Conservation (phyloP, 2,113 vertebrate genomes). For the Rhabdomys dilectus region DNA sequence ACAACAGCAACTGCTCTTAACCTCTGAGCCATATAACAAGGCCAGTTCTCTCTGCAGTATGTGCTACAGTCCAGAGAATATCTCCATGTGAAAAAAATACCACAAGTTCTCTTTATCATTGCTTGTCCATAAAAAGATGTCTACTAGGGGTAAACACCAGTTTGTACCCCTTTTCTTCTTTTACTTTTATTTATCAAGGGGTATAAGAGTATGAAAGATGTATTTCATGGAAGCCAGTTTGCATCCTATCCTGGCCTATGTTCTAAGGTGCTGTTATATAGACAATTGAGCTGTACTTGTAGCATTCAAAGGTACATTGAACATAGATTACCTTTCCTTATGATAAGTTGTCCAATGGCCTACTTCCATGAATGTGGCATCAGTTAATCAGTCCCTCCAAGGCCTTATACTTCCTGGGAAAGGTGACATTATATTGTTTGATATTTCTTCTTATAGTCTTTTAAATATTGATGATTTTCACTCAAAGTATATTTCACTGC, state of each 20-base stretch:
- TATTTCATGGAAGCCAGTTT: not conserved
- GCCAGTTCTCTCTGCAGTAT: not conserved
- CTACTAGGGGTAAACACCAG: not conserved
- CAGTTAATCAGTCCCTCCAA: not conserved
- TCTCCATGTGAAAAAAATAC: not conserved
- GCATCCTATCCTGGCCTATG: not conserved
- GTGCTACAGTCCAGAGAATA: not conserved
- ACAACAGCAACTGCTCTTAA: not conserved
- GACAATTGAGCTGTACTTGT: constrained; percentile 42
- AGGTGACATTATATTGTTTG: not conserved
- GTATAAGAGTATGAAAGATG: not conserved
- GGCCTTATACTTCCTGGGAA: not conserved
- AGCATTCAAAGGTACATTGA: constrained; percentile 41
- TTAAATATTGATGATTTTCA: not conserved
- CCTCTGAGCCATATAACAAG: not conserved
- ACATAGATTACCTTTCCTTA: constrained; percentile 49
- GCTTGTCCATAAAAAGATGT: not conserved
- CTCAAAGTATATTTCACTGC: not conserved
- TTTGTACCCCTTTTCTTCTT: not conserved
- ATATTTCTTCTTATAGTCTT: not conserved
- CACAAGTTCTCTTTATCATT: not conserved
- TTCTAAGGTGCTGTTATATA: not conserved
- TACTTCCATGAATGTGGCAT: not conserved
- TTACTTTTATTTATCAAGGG: constrained; percentile 37
- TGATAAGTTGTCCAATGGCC: not conserved